A percentile compares a stretch with the other conserved stretches of the same genome.
Conservation (phyloP, 2,888 invertebrate genomes). For the Merodon equestris region DNA sequence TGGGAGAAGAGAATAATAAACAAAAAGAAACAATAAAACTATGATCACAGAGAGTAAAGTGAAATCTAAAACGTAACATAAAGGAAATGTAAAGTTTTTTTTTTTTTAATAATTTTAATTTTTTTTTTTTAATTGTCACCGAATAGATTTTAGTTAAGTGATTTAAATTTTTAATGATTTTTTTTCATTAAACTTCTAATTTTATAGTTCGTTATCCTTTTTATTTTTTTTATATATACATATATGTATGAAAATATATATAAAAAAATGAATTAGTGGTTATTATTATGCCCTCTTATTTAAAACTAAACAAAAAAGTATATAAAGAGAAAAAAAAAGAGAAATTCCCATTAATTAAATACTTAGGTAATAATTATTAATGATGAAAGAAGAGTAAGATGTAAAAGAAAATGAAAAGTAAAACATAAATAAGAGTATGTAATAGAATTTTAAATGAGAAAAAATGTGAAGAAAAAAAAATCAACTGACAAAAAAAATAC, state of each 20-base stretch:
- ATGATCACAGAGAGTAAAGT: conserved; percentile 22
- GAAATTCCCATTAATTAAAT: conserved; percentile 63
- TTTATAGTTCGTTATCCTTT: conserved; percentile 52
- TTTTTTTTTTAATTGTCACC: conserved; percentile 7
- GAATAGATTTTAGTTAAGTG: conserved; percentile 36
- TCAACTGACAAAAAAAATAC: conserved; percentile 61
- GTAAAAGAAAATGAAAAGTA: conserved; percentile 36
- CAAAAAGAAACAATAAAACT: conserved; percentile 23
- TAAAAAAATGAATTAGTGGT: conserved; percentile 46
- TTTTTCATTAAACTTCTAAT: conserved; percentile 30
- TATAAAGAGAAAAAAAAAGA: conserved; percentile 28
- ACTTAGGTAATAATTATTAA: conserved; percentile 62
- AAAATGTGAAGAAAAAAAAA: conserved; percentile 40
- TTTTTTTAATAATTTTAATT: conserved; percentile 1
- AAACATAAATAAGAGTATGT: conserved; percentile 63
- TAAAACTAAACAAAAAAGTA: conserved; percentile 31
- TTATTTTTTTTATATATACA: conserved; percentile 46
- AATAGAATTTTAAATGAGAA: conserved; percentile 67
- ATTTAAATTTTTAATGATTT: conserved; percentile 28
- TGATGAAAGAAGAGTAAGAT: conserved; percentile 45
- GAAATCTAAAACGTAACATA: conserved; percentile 27
- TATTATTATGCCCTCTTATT: conserved; percentile 61
- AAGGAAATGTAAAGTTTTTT: conserved; percentile 40
- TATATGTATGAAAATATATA: conserved; percentile 47
- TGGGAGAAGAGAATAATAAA: not conserved